These are phyloP conservation scores for Eubasilissa regina DNA, from an alignment of 1,140 invertebrate genomes.

Conservation along the genomic window DNA sequence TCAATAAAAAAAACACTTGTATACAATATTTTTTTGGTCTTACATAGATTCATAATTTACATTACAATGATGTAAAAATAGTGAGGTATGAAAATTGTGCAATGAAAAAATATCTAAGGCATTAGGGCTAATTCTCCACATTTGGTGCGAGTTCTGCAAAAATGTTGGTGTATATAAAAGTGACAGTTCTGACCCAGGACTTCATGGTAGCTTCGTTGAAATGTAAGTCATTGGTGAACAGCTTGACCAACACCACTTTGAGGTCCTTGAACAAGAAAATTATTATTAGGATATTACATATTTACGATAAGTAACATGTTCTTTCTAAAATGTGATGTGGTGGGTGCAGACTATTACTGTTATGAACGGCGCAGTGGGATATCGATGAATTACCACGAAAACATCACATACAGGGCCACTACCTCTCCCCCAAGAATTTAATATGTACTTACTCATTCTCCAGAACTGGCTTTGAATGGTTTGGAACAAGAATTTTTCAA, in stretches of 20 bases:
- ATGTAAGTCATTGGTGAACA: slow-evolving; percentile 67
- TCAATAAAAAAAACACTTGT: slow-evolving; percentile 31
- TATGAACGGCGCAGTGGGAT: too few relatives aligned
- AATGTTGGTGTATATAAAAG: slow-evolving; percentile 67
- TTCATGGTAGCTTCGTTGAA: slow-evolving; percentile 63
- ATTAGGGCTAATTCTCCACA: neutral
- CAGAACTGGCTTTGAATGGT: too few relatives aligned
- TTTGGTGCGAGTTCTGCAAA: slow-evolving; percentile 60
- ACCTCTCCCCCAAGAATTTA: too few relatives aligned
- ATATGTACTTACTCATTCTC: too few relatives aligned
- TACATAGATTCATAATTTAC: slow-evolving; percentile 45
- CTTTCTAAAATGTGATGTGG: too few relatives aligned
- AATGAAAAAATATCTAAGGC: slow-evolving; percentile 8
- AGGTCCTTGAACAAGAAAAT: slow-evolving; percentile 63
- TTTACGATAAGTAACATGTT: too few relatives aligned
- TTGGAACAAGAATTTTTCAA: too few relatives aligned
- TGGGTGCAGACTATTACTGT: too few relatives aligned
- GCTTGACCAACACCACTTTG: slow-evolving; percentile 66
- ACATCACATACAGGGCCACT: too few relatives aligned
- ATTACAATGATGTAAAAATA: slow-evolving; percentile 42
- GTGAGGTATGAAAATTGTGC: slow-evolving; percentile 51
- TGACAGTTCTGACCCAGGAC: slow-evolving; percentile 65
- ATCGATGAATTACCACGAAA: too few relatives aligned
- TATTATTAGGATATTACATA: slow-evolving; percentile 9
- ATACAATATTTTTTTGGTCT: slow-evolving; percentile 49